phyloP scores from a whole-genome alignment of 2,888 invertebrate species.

The Pyrrhia umbra region DNA sequence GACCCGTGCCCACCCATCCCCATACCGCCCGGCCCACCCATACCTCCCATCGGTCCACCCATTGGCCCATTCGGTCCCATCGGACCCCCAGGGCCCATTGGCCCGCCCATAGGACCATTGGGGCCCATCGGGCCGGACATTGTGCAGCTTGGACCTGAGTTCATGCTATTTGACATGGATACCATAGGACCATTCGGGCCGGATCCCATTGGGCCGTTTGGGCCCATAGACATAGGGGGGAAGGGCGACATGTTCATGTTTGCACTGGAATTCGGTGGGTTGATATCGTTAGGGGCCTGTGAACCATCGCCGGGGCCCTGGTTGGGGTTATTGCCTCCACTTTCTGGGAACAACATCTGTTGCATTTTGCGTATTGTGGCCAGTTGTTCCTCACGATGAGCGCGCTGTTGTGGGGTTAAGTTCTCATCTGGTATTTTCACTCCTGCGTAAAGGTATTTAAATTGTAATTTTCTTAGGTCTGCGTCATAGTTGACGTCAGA shows the following conservation, averaged over 20 bases:
- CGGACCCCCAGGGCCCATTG: slow-evolving; percentile 79
- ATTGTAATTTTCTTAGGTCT: slow-evolving; percentile 5
- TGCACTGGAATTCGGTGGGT: slow-evolving; percentile 83
- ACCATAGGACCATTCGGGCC: slow-evolving; percentile 87
- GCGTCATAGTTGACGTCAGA: slow-evolving; percentile 10
- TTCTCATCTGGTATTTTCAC: slow-evolving; percentile 99
- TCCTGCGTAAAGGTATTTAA: slow-evolving; percentile 78
- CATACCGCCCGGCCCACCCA: slow-evolving; percentile 77
- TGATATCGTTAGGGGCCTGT: slow-evolving; percentile 80
- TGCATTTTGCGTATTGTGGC: slow-evolving; percentile 98
- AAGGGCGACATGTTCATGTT: slow-evolving; percentile 84
- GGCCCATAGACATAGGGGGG: slow-evolving; percentile 84
- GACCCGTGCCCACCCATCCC: slow-evolving; percentile 80
- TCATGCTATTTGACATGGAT: slow-evolving; percentile 85
- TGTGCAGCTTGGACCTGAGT: slow-evolving; percentile 86
- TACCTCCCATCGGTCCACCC: slow-evolving; percentile 82
- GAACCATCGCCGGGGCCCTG: slow-evolving; percentile 76
- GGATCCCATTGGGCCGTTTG: slow-evolving; percentile 84
- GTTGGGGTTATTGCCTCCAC: slow-evolving; percentile 81
- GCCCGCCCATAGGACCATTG: slow-evolving; percentile 75
- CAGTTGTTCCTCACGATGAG: slow-evolving; percentile 97
- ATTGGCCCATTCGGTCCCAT: slow-evolving; percentile 77
- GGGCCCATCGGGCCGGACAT: slow-evolving; percentile 85
- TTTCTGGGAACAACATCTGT: slow-evolving; percentile 97
- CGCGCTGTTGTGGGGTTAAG: slow-evolving; percentile 98